phyloP scores from a whole-genome alignment of 1,140 invertebrate genomes.

The Oppia nitens region DNA sequence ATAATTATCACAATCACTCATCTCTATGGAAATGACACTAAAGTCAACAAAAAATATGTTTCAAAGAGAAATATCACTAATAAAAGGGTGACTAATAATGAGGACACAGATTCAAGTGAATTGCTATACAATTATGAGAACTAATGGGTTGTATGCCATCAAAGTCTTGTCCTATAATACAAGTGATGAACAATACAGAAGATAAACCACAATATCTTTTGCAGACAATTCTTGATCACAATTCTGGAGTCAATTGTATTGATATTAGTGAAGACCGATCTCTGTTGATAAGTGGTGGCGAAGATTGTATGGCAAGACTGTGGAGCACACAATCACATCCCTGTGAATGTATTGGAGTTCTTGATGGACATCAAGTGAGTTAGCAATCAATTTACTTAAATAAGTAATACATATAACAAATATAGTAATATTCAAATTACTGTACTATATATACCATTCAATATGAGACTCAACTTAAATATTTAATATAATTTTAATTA shows the following conservation, averaged over 20 bases:
- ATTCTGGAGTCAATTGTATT: slow-evolving; percentile 33
- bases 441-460: not conserved
- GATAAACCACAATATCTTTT: not conserved
- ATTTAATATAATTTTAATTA: not conserved
- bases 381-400: too few relatives aligned
- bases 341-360: slow-evolving; percentile 36
- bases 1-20: not conserved
- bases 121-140: not conserved
- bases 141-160: not conserved
- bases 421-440: too few relatives aligned
- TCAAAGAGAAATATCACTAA: not conserved
- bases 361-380: slow-evolving; percentile 23
- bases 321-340: slow-evolving; percentile 35
- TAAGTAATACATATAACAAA: too few relatives aligned
- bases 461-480: not conserved
- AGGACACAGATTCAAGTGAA: not conserved
- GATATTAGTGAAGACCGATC: slow-evolving; percentile 37
- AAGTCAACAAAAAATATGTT: not conserved
- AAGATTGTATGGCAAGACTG: slow-evolving; percentile 34
- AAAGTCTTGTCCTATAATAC: not conserved
- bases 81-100: not conserved
- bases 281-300: slow-evolving; percentile 36
- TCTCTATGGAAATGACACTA: not conserved
- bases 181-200: not conserved
- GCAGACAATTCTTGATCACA: slow-evolving; percentile 7